Evolutionary conservation across 2,888 invertebrate species (phyloP).

Genomic region (Dolichomitus sp.): DNA sequence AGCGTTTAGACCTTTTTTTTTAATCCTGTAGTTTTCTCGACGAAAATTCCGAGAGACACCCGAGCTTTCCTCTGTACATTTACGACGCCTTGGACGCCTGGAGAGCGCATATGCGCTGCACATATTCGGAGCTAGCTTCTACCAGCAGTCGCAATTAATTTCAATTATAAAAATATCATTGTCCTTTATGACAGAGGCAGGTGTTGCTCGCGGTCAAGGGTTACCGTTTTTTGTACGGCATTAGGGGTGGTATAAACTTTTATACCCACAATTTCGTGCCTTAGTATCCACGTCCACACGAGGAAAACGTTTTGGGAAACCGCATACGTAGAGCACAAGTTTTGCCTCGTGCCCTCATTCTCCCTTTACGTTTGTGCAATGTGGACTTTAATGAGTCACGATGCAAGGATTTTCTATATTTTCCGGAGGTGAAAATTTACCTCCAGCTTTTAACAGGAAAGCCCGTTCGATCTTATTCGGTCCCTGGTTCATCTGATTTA

Average conservation of each 20-base stretch:
- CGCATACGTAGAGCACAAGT: conserved; percentile 32
- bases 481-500: conserved; percentile 24
- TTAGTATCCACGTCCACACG: conserved; percentile 20
- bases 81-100: conserved; percentile 61
- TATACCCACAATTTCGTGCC: conserved; percentile 65
- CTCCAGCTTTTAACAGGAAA: conserved; percentile 1
- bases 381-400: conserved; percentile 37
- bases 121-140: conserved; percentile 62
- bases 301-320: conserved; percentile 64
- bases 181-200: conserved; percentile 83
- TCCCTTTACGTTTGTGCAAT: conserved; percentile 17
- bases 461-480: conserved; percentile 11
- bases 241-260: conserved; percentile 45
- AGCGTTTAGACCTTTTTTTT: conserved; percentile 15
- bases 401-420: conserved; percentile 24
- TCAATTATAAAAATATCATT: conserved; percentile 86
- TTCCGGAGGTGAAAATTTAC: conserved; percentile 6
- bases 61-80: conserved; percentile 62
- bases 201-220: conserved; percentile 83
- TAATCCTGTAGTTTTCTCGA: conserved; percentile 7
- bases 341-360: conserved; percentile 31
- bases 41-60: conserved; percentile 24
- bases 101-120: conserved; percentile 49
- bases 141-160: conserved; percentile 82
- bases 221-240: conserved; percentile 74